Base-by-base conservation (phyloP, 2,888 invertebrate species). In the Agrochola lychnidis region DNA sequence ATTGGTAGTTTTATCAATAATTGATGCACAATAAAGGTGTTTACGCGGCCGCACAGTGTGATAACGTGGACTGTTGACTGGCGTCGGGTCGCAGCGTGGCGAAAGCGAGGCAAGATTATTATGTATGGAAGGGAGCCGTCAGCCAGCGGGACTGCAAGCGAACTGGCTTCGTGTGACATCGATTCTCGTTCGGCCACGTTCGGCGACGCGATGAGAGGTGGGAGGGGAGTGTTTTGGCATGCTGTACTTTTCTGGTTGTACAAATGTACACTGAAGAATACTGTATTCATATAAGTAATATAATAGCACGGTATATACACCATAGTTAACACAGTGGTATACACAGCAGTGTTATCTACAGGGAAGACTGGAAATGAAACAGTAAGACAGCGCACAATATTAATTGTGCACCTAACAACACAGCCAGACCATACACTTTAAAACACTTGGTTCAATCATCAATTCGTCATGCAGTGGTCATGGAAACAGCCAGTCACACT, bases 161-260 rank as follows among this genome's bases (percentile, higher is more conserved):
- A 75, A 89, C 89, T 88, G 84, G 85, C 91, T 92, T 96, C 96
- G 95, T 90, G 89, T 94, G 93, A 93, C 96, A 96, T 96, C 96
- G 96, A 96, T 96, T 95, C 89, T 82, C 74, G 91, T 87, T 96
- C 96, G 96, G 94, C 75, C 78, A 83, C 68, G 82, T 90, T 94
- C 95, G 95, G 89, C 88, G 82, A 80, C 66, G 70, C 81, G 85
- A 79, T 68, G 66, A 73, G 84, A 78, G 76, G 86, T 80, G 78
- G 87, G 89, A 88, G 84, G 78, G 87, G 89, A 88, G 84, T 89
- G 88, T 89, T 90, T 89, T 91, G 88, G 88, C 85, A 83, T 82
- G 76, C 79, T 83, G 76, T 81, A 84, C 79, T 67, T 79, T 79
- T 84, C 74, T 88, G 73, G 77, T 59, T 79, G 61, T 72, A 82